Evolutionary conservation across 2,113 vertebrate genomes (phyloP), one percentile per base, ranked within the genome.

Genomic region (Tachysurus vachellii): DNA sequence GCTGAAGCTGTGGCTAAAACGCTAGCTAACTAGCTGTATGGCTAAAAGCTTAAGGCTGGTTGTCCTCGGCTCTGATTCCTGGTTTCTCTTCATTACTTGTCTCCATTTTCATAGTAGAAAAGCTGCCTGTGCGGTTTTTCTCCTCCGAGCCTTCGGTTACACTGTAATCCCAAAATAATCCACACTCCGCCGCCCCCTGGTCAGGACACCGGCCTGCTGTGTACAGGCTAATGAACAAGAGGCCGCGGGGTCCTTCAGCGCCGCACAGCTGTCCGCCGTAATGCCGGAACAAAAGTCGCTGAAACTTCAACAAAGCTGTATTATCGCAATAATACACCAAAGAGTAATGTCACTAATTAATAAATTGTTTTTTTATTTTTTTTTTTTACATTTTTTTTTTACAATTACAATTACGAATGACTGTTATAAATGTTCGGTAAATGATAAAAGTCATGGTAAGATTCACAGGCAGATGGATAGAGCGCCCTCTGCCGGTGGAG

Each of bases 251-350:
- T 93, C 94, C 89, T 95, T 88, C 79, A 79, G 81, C 92, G 87
- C 93, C 92, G 95, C 94, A 95, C 95, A 95, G 95, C 84, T 92
- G 85, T 66, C 94, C 91, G 64, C 14, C 19, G 50, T 0, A 83
- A 28, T 93, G 95, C 95, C 95, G 93, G 94, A 92, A 62, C 68
- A 44, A 91, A 93, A 93, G 93, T 50, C 31, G 3, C 3, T 11
- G n/a, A 59, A 19, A 12, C 28, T 19, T 85, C 17, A 16, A 0
- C 44, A 79, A 31, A 0, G 8, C 0, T 47, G 3, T 14, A 12
- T 76, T 28, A 21, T 62, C 16, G 1, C 1, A 53, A 11, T 16
- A 36, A 70, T 7, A 44, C 5, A 42, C 71, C 0, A 23, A 36
- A 36, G 36, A 36, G 36, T 36, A 36, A 36, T 36, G 12, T 70